Evolutionary conservation across 2,113 vertebrate genomes (phyloP).

Genomic region (Chunga burmeisteri): DNA sequence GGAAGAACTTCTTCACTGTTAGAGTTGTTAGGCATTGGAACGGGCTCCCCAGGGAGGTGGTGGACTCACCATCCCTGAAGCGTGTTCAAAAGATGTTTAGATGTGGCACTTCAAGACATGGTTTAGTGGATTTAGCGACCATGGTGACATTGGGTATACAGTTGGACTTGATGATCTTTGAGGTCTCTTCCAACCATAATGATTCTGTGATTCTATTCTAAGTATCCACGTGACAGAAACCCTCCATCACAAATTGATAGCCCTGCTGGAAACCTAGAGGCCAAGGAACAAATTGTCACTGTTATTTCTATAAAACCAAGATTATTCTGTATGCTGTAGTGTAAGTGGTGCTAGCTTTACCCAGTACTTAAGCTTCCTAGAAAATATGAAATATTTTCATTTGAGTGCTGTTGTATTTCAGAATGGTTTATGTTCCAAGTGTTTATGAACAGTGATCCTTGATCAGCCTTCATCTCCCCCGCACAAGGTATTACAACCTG

Average conservation of each 20-base stretch:
- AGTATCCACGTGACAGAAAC: neutral
- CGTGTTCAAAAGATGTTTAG: too few relatives aligned
- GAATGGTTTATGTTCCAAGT: neutral
- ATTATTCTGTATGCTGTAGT: neutral
- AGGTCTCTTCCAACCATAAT: too few relatives aligned
- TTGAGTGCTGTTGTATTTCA: constrained; percentile 4
- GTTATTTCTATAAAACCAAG: neutral
- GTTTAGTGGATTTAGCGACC: too few relatives aligned
- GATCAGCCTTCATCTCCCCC: neutral
- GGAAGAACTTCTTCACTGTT: too few relatives aligned
- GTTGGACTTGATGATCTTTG: too few relatives aligned
- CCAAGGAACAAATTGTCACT: neutral
- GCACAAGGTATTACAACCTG: neutral
- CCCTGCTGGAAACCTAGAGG: neutral
- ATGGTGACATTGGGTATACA: too few relatives aligned
- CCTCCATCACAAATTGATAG: neutral
- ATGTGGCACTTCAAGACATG: too few relatives aligned
- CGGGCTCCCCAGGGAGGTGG: too few relatives aligned
- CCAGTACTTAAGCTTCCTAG: neutral
- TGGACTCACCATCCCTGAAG: too few relatives aligned
- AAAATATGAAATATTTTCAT: constrained; percentile 19
- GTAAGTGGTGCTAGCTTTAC: neutral
- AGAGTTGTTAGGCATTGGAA: too few relatives aligned
- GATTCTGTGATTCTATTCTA: too few relatives aligned
- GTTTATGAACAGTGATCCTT: neutral